Evolutionary conservation across 2,113 vertebrate genomes (phyloP).

Genomic region (Talpa occidentalis): DNA sequence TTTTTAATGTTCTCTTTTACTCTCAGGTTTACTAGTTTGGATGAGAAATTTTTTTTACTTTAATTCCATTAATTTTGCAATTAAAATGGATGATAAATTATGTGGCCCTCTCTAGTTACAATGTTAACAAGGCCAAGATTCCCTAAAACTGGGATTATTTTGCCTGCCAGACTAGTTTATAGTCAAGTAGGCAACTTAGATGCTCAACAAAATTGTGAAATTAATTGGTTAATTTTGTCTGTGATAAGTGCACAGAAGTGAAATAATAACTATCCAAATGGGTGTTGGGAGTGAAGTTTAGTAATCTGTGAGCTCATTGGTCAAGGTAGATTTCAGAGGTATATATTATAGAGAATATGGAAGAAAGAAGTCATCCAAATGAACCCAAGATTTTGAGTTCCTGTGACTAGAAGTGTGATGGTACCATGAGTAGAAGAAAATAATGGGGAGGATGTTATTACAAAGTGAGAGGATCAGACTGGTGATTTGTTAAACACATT

Average conservation of each 20-base stretch:
- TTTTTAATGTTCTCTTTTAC: not conserved
- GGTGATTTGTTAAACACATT: constrained; percentile 2
- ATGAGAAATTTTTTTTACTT: not conserved
- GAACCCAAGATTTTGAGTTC: not conserved
- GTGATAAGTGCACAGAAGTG: not conserved
- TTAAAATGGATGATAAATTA: constrained; percentile 1
- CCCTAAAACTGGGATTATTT: not conserved
- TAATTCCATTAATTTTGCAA: too few relatives aligned
- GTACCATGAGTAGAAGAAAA: not conserved
- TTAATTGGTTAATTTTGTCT: not conserved
- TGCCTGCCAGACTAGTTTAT: not conserved
- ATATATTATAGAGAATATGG: not conserved
- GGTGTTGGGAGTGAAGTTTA: not conserved
- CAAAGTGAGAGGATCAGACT: not conserved
- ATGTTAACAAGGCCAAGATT: not conserved
- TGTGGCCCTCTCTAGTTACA: not conserved
- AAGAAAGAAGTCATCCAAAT: constrained; percentile 1
- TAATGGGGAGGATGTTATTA: not conserved
- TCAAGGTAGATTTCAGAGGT: not conserved
- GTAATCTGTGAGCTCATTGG: not conserved
- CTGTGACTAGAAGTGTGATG: not conserved
- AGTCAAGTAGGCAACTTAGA: not conserved
- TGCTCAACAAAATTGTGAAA: not conserved
- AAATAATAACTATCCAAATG: not conserved
- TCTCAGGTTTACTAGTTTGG: not conserved